phyloP scores from a whole-genome alignment of 2,113 vertebrate genomes.

The Empidonax traillii region DNA sequence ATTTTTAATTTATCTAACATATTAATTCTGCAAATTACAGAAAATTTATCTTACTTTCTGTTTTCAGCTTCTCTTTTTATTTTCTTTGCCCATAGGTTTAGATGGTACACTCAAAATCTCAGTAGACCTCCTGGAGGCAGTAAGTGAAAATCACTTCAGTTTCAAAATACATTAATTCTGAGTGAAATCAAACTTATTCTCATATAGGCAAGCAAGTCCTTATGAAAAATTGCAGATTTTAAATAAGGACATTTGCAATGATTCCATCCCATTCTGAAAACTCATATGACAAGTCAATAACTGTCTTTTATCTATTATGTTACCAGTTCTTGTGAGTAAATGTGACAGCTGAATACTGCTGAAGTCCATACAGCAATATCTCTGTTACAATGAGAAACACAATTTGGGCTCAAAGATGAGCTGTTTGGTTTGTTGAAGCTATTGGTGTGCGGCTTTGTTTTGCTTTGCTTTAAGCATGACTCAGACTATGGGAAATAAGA shows the following conservation, averaged over 20 bases:
- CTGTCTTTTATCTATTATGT: slow-evolving; percentile 61
- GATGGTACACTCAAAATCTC: slow-evolving; percentile 46
- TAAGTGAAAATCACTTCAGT: slow-evolving; percentile 66
- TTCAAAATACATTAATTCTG: slow-evolving; percentile 75
- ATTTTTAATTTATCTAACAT: neutral
- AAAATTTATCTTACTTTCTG: slow-evolving; percentile 7
- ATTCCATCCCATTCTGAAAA: slow-evolving; percentile 61
- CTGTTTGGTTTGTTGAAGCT: neutral
- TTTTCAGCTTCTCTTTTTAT: neutral
- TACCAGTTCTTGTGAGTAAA: slow-evolving; percentile 57
- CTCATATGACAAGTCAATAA: slow-evolving; percentile 63
- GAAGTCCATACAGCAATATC: slow-evolving; percentile 45
- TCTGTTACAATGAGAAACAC: slow-evolving; percentile 43
- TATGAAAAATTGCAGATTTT: slow-evolving; percentile 69
- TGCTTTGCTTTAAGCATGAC: neutral
- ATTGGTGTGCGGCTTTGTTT: neutral
- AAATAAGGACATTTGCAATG: slow-evolving; percentile 66
- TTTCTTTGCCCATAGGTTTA: neutral
- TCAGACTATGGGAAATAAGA: neutral
- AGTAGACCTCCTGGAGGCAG: slow-evolving; percentile 53
- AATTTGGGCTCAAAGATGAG: neutral
- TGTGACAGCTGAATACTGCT: slow-evolving; percentile 51
- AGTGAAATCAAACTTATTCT: slow-evolving; percentile 70
- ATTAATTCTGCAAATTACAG: slow-evolving; percentile 9
- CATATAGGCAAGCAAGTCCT: slow-evolving; percentile 49